Evolutionary conservation across 2,113 vertebrate genomes (phyloP).

Genomic region (Zingel zingel): DNA sequence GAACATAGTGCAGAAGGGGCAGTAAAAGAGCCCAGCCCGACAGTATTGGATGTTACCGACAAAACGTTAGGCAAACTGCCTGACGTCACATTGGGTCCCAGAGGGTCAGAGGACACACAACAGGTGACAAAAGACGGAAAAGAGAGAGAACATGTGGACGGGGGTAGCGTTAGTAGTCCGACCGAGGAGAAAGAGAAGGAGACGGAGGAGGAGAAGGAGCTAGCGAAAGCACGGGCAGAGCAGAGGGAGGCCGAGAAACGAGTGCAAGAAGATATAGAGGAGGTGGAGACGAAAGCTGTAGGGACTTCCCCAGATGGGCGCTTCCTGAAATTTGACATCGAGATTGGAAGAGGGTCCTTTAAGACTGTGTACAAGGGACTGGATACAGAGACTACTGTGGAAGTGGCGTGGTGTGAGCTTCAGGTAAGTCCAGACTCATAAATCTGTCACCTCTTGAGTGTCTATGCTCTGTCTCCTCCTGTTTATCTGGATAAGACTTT

Average conservation of each 20-base stretch:
- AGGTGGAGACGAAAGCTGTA: constrained; percentile 97
- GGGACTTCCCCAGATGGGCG: constrained; percentile 96
- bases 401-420: constrained; percentile 98
- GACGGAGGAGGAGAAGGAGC: constrained; percentile 72
- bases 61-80: constrained; percentile 57
- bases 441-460: not conserved
- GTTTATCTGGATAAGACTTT: not conserved
- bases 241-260: constrained; percentile 87
- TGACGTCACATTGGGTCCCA: constrained; percentile 27
- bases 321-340: constrained; percentile 98
- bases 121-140: constrained; percentile 54
- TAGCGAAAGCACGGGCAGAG: constrained; percentile 83
- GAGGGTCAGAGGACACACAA: constrained; percentile 45
- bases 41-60: constrained; percentile 63
- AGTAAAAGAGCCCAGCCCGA: constrained; percentile 53
- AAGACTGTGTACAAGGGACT: constrained; percentile 99
- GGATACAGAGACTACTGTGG: constrained; percentile 98
- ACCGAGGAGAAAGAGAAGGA: constrained; percentile 69
- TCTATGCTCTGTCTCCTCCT: constrained; percentile 1
- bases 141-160: constrained; percentile 35
- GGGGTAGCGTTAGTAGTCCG: constrained; percentile 51
- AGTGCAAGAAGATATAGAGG: constrained; percentile 91
- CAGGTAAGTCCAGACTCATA: constrained; percentile 86
- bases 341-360: constrained; percentile 97
- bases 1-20: constrained; percentile 17